A percentile compares a stretch with the other conserved stretches of the same genome.
These are phyloP conservation scores for Meriones psammophilus DNA, from an alignment of 2,797 vertebrate genomes.

Conservation along the genomic window DNA sequence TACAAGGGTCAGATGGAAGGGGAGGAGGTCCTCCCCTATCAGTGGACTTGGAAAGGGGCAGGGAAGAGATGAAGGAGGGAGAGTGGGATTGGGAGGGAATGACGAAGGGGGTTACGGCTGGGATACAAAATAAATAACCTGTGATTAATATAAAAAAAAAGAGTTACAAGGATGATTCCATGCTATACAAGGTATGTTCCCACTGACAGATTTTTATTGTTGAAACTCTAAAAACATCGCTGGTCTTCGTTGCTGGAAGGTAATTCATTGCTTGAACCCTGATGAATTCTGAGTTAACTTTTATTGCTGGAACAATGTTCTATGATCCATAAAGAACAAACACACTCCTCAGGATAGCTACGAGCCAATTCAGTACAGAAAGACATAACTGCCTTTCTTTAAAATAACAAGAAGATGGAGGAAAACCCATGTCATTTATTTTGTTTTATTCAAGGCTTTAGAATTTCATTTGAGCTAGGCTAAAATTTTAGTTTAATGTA, in stretches of 20 bases:
- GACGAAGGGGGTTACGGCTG: too few relatives aligned
- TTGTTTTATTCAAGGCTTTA: background rate
- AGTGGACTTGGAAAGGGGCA: too few relatives aligned
- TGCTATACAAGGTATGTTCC: background rate
- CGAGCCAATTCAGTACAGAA: background rate
- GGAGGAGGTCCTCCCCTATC: too few relatives aligned
- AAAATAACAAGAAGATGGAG: background rate
- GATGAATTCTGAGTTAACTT: conserved; percentile 30
- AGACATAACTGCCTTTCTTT: background rate
- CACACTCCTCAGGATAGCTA: background rate
- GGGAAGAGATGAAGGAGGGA: too few relatives aligned
- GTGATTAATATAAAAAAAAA: too few relatives aligned
- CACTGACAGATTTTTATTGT: background rate
- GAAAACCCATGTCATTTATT: background rate
- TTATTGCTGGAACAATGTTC: background rate
- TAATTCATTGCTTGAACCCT: background rate
- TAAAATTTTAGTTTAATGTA: background rate
- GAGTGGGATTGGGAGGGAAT: too few relatives aligned
- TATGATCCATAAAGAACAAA: background rate
- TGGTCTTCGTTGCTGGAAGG: background rate
- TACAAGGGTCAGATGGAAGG: background rate
- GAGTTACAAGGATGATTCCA: background rate
- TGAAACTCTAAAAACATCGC: background rate
- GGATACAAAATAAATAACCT: too few relatives aligned
- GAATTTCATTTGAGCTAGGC: background rate